Evolutionary conservation across 2,888 invertebrate species (phyloP), one percentile per base, ranked within the genome.

Genomic region (Nomada goodeniana): DNA sequence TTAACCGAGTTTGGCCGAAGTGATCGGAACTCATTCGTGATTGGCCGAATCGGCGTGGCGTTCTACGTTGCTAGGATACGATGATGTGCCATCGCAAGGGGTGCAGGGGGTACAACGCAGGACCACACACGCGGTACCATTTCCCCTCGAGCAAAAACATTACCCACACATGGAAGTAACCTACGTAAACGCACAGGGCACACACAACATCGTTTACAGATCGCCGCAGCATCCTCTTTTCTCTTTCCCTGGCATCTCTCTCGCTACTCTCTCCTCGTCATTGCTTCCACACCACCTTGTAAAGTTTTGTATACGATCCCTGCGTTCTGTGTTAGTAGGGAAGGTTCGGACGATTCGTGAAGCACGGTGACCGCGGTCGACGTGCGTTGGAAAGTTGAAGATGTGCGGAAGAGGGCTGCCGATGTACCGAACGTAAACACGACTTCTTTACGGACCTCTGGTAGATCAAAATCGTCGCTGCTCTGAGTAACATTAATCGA

Each of bases 71-170:
- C 93, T 93, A 93, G 92, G 93, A 90, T 92, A 93, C 93, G 85
- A 67, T 84, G 87, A 86, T 85, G 84, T 86, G 86, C 84, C 87
- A 85, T 76, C 75, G 72, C 75, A 77, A 83, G 83, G 83, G 83
- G 65, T 77, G 83, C 76, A 79, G 84, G 86, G 84, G 85, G 82
- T 69, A 83, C 81, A 86, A 87, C 86, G 89, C 88, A 70, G 88
- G 93, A 93, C 93, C 93, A 93, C 92, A 92, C 93, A 92, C 92
- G 93, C 92, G 91, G 91, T 92, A 91, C 92, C 91, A 92, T 91
- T 92, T 92, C 91, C 92, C 92, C 92, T 91, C 90, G 89, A 91
- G 92, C 92, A 93, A 92, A 92, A 93, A 92, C 92, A 92, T 91
- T 91, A 91, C 91, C 89, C 87, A 91, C 90, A 91, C 91, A 89